A percentile compares a stretch with the other conserved stretches of the same genome.
Conservation (phyloP, 2,113 vertebrate genomes). For the Heteronetta atricapilla region DNA sequence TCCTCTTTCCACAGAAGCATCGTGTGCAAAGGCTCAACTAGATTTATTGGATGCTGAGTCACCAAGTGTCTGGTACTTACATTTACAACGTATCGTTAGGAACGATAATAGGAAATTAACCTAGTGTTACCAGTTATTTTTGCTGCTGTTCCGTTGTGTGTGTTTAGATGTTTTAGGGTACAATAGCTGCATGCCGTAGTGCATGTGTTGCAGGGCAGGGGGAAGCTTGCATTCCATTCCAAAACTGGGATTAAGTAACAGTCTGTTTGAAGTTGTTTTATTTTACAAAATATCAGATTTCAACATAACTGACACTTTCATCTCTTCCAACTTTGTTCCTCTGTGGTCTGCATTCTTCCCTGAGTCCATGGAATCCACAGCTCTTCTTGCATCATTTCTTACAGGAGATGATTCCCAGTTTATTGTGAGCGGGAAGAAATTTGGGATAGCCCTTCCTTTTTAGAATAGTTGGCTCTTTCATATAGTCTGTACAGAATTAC, state of each 20-base stretch:
- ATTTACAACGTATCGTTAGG: not conserved
- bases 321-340: conserved; percentile 39
- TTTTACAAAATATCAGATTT: conserved; percentile 45
- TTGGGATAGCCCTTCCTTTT: not conserved
- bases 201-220: not conserved
- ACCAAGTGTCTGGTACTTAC: not conserved
- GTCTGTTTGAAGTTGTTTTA: conserved; percentile 37
- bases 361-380: not conserved
- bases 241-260: conserved; percentile 33
- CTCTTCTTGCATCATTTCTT: conserved; percentile 3
- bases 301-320: conserved; percentile 38
- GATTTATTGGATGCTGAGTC: not conserved
- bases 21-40: not conserved
- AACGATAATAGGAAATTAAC: not conserved
- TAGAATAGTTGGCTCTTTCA: not conserved
- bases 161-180: not conserved
- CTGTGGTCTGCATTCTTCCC: conserved; percentile 37
- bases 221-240: conserved; percentile 15
- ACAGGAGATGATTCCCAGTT: not conserved
- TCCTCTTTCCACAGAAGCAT: not conserved
- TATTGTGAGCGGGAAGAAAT: not conserved
- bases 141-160: not conserved
- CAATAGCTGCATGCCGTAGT: not conserved
- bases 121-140: not conserved
- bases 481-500: not conserved